Evolutionary conservation across 2,888 invertebrate genomes (phyloP), one percentile per base, ranked within the genome.

Genomic region (Drosophila falleni): DNA sequence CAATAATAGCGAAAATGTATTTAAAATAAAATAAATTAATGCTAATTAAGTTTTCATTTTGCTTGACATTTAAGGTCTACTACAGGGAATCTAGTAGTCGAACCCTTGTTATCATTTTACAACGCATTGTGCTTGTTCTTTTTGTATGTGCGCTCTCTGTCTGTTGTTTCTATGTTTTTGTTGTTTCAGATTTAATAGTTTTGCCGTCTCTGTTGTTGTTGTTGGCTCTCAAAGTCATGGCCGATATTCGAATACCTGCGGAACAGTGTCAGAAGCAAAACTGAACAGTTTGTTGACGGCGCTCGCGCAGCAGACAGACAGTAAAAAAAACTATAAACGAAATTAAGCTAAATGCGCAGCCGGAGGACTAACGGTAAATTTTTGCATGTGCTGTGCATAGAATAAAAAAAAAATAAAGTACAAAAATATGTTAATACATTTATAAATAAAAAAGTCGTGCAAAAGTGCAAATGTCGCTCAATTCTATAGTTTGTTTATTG

Each of bases 201-300:
- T 41, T 41, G 49, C 16, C 65, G 31, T 10, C 16, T 29, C 51
- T 49, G 37, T 23, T 64, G 54, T 50, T 46, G 55, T 44, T 71
- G 19, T 71, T 46, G 55, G 35, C 51, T 77, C 74, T 78, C 81
- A 89, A 87, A 80, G 89, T 78, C 86, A 86, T 75, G 89, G 87
- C 74, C 82, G 80, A 78, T 80, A 84, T 79, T 87, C 58, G 65
- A 66, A 78, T 89, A 80, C 81, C 74, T 76, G 72, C 60, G 68
- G 62, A 83, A 56, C 70, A 75, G 71, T 72, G 70, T 59, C 62
- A 74, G 49, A 49, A 56, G 16, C 42, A 39, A 35, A 19, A 26
- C 39, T 47, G 61, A 69, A 73, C 72, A 87, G 84, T 89, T 78
- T 65, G 33, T 63, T 64, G 58, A 72, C 73, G 69, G 83, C 76